These are phyloP conservation scores for Buceros bicornis DNA, from an alignment of 2,797 vertebrate genomes.

Conservation along the genomic window DNA sequence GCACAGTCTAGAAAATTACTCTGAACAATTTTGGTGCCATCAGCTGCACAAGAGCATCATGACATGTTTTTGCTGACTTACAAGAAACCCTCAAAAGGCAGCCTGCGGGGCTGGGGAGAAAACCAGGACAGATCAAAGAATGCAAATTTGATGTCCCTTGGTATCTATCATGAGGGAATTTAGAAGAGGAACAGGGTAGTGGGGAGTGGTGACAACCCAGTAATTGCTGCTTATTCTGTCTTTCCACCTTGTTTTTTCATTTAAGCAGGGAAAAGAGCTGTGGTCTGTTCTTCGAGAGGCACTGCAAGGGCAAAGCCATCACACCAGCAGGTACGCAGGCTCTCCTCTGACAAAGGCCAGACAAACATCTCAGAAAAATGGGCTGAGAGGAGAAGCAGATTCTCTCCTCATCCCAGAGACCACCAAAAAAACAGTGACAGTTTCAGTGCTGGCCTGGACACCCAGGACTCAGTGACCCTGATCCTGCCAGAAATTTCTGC, in stretches of 20 bases:
- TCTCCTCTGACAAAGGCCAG: neutral
- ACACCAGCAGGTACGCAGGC: neutral
- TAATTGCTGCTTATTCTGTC: neutral
- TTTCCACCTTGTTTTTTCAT: neutral
- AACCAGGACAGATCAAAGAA: neutral
- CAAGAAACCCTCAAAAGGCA: neutral
- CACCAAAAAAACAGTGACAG: neutral
- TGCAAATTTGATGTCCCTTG: neutral
- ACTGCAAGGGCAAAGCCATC: neutral
- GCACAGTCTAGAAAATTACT: neutral
- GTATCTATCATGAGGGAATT: neutral
- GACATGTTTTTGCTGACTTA: neutral
- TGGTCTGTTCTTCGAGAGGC: neutral
- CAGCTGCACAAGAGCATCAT: neutral
- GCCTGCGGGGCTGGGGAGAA: neutral
- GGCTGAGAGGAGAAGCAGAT: neutral
- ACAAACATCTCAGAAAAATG: neutral
- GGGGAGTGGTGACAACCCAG: neutral
- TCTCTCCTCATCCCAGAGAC: neutral
- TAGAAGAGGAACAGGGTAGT: neutral
- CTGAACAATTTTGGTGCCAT: neutral
- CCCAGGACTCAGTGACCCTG: neutral
- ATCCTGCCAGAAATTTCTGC: neutral
- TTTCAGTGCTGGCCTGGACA: conserved; percentile 15
- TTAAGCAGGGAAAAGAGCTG: neutral